These are phyloP conservation scores for Acleris literana DNA, from an alignment of 2,888 invertebrate genomes.

Conservation along the genomic window DNA sequence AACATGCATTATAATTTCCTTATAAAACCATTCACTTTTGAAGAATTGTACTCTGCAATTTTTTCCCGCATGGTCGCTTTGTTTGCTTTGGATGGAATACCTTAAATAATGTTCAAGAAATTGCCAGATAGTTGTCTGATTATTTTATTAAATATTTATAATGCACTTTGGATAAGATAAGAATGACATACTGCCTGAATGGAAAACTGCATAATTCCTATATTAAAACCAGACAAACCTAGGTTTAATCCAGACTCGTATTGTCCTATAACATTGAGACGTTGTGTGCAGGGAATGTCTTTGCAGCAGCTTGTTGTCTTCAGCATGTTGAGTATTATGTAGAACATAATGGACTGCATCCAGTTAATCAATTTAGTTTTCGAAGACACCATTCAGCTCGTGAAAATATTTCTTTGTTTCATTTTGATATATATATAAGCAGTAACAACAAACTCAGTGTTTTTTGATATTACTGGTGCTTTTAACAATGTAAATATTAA, in stretches of 20 bases:
- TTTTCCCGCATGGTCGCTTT: neutral
- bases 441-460: neutral
- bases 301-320: no score
- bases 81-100: neutral
- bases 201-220: neutral
- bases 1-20: neutral
- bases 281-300: neutral
- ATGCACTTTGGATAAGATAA: neutral
- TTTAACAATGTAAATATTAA: no score
- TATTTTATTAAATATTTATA: no score
- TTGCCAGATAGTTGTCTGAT: neutral
- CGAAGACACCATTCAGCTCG: neutral
- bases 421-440: neutral
- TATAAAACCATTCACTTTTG: neutral
- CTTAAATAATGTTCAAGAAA: neutral
- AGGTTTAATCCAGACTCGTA: neutral
- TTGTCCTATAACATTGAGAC: neutral
- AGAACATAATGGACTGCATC: neutral
- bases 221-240: neutral
- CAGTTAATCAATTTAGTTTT: neutral
- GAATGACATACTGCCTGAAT: neutral
- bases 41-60: conserved; percentile 1
- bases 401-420: neutral
- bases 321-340: neutral
- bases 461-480: neutral